Evolutionary conservation across 2,797 vertebrate species (phyloP), one percentile per base, ranked within the genome.

Genomic region (Hemitrygon akajei): DNA sequence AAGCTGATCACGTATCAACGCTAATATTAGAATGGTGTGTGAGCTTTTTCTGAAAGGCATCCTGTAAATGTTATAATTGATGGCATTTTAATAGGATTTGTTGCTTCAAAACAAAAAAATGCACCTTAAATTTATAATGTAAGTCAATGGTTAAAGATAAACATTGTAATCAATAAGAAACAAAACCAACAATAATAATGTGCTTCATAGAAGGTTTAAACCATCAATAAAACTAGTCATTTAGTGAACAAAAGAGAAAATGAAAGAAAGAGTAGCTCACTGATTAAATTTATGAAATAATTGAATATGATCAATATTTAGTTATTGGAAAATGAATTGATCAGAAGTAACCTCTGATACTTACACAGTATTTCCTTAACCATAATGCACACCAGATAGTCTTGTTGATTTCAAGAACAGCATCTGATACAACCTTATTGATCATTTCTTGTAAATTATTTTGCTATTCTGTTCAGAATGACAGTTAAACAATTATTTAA

Each of bases 401-500:
- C 37, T 93, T 9, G 40, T 30, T 73, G 91, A 93, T 75, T 76
- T 93, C 69, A 76, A 76, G 91, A 73, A 73, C 69, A 93, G 47
- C 40, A 76, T 93, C 69, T 76, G 91, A 93, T 93, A 69, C 34
- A 93, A 93, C 25, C 40, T 93, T 93, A 93, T 93, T 93, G 91
- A 93, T 93, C 91, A 75, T 27, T 75, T 76, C 71, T 93, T 93
- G 71, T 93, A 93, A 93, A 93, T 93, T 75, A 93, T 93, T 76
- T 93, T 93, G 91, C 91, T 73, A 75, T 93, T 93, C 73, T 56
- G 47, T 76, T 76, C 91, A 93, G 69, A 93, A 93, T 93, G 69
- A 93, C 69, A 76, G 91, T 30, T 93, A 56, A 93, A 93, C 91
- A 93, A 93, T 93, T 93, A 93, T 93, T 93, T 93, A 93, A 93